Conservation (phyloP, 2,797 vertebrate species). For the Sciurus carolinensis region DNA sequence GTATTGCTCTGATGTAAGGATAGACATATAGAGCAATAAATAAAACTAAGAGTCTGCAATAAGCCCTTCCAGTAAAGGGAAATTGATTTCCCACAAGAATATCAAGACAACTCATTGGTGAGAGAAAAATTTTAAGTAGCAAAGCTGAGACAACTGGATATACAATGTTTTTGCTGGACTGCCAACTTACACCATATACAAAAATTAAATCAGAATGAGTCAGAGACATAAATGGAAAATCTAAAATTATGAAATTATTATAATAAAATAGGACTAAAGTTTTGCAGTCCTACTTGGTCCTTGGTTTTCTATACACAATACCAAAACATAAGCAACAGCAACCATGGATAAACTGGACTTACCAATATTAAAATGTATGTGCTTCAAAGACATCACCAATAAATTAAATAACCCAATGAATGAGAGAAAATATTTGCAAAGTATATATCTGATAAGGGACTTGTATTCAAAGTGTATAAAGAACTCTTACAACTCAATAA, state of each 20-base stretch:
- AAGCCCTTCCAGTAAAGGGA: neutral
- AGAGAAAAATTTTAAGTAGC: neutral
- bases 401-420: slow-evolving; percentile 2
- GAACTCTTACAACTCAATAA: slow-evolving; percentile 36
- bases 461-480: slow-evolving; percentile 22
- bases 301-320: neutral
- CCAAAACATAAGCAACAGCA: neutral
- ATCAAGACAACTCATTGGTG: neutral
- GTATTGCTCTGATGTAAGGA: neutral
- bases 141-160: neutral
- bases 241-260: slow-evolving; percentile 12
- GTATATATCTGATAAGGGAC: neutral
- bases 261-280: slow-evolving; percentile 34
- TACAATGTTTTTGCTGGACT: neutral
- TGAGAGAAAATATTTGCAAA: slow-evolving; percentile 23
- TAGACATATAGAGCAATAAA: slow-evolving; percentile 22
- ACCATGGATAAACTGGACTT: neutral
- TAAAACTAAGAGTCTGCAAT: neutral
- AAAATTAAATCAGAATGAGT: slow-evolving; percentile 36
- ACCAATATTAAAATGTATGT: neutral
- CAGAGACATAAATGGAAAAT: neutral
- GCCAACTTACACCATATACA: neutral
- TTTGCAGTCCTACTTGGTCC: neutral
- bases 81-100: neutral
- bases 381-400: neutral